Conservation (phyloP, 2,888 invertebrate species). For the Hemaris fuciformis region DNA sequence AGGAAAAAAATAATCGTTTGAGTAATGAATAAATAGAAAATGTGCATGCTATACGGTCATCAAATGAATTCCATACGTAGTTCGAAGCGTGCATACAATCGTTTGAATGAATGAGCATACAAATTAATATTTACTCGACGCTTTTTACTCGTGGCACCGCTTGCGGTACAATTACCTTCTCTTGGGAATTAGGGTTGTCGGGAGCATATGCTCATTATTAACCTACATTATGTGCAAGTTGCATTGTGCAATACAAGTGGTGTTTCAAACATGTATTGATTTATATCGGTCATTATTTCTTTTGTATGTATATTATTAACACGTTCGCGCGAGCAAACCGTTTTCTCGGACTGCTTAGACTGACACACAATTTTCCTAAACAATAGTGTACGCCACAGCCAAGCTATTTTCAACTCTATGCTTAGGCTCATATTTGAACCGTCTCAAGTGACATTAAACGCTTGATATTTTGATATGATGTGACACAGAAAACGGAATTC, state of each 20-base stretch:
- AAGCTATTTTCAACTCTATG: no score
- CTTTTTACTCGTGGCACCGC: neutral
- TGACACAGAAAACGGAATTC: no score
- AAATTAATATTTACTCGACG: neutral
- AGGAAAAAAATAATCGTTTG: neutral
- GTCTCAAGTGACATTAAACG: no score
- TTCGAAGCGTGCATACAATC: neutral
- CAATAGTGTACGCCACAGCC: no score
- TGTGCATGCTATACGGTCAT: constrained; percentile 4
- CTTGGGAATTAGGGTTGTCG: neutral
- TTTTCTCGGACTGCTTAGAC: no score
- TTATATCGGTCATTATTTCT: no score
- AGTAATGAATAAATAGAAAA: constrained; percentile 1
- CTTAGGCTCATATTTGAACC: no score
- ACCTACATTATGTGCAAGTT: neutral
- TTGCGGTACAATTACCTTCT: neutral
- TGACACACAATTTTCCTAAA: no score
- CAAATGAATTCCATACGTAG: neutral
- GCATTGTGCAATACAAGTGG: neutral
- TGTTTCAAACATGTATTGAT: neutral
- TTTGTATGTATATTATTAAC: no score
- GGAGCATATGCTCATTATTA: neutral
- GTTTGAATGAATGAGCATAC: neutral
- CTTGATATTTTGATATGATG: no score
- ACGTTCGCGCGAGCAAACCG: no score